Percentiles rank a stretch among this genome's conserved stretches.
Conservation (phyloP, 2,888 invertebrate genomes). For the Carterocephalus palaemon region DNA sequence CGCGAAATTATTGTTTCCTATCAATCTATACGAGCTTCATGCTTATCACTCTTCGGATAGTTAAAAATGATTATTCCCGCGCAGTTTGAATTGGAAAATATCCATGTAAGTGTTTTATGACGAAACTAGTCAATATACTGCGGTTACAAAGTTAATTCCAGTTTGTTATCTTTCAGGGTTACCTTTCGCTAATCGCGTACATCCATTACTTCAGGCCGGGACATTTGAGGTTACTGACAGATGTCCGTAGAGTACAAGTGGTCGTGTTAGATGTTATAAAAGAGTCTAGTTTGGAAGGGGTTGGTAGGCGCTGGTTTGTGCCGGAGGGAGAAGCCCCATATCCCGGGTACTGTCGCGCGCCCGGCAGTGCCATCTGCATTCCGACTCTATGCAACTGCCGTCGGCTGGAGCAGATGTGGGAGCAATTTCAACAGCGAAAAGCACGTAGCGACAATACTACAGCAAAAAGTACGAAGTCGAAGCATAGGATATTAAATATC, state of each 20-base stretch:
- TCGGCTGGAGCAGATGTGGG: constrained; percentile 48
- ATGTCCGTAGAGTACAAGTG: constrained; percentile 35
- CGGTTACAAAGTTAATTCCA: not conserved
- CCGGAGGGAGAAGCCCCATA: constrained; percentile 54
- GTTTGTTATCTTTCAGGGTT: constrained; percentile 50
- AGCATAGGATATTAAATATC: no score
- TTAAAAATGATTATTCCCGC: no score
- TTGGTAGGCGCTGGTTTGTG: constrained; percentile 53
- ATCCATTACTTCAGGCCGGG: constrained; percentile 54
- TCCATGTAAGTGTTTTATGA: constrained; percentile 16
- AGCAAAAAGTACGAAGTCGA: no score
- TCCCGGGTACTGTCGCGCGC: constrained; percentile 65
- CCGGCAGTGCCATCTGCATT: constrained; percentile 48
- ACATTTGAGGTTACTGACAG: constrained; percentile 43
- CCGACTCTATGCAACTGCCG: constrained; percentile 59
- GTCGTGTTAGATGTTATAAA: constrained; percentile 35
- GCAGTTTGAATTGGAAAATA: constrained; percentile 5
- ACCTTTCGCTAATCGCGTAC: constrained; percentile 46
- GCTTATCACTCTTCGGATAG: no score
- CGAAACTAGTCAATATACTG: not conserved
- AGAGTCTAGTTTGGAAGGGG: constrained; percentile 19
- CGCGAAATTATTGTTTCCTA: no score
- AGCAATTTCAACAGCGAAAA: constrained; percentile 29
- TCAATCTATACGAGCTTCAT: no score
- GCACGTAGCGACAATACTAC: constrained; percentile 4